Percentiles rank a stretch among this genome's conserved stretches.
Evolutionary conservation across 2,113 vertebrate species (phyloP).

Genomic region (Oncorhynchus masou): DNA sequence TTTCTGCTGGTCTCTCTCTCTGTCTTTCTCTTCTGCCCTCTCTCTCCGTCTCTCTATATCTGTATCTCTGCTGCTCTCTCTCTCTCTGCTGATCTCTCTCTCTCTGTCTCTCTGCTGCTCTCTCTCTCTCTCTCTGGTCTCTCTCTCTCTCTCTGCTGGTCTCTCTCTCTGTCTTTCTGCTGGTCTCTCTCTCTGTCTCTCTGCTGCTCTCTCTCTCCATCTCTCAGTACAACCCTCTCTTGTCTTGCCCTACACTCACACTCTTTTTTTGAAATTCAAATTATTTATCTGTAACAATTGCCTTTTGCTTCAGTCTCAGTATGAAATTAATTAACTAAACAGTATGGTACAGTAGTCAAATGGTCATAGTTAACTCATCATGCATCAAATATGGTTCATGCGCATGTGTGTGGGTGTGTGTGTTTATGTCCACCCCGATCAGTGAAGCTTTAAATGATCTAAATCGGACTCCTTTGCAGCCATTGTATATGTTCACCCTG

Average conservation of each 20-base stretch:
- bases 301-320: constrained; percentile 55
- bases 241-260: neutral
- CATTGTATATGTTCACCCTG: neutral
- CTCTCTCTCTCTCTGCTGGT: neutral
- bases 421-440: neutral
- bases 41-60: no score
- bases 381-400: constrained; percentile 15
- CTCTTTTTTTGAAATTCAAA: constrained; percentile 53
- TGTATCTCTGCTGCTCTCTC: constrained; percentile 17
- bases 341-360: constrained; percentile 50
- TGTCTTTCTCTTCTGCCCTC: no score
- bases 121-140: neutral
- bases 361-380: constrained; percentile 41
- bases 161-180: neutral
- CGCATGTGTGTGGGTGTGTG: constrained; percentile 4
- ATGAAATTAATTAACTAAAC: constrained; percentile 65
- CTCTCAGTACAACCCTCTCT: constrained; percentile 27
- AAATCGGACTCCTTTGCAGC: neutral
- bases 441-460: neutral
- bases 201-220: constrained; percentile 1
- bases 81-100: neutral
- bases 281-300: constrained; percentile 38
- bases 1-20: neutral
- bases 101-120: neutral
- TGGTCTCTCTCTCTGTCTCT: constrained; percentile 3